Evolutionary conservation across 2,113 vertebrate species (phyloP), one percentile per base, ranked within the genome.

Genomic region (Oreochromis spilurus): DNA sequence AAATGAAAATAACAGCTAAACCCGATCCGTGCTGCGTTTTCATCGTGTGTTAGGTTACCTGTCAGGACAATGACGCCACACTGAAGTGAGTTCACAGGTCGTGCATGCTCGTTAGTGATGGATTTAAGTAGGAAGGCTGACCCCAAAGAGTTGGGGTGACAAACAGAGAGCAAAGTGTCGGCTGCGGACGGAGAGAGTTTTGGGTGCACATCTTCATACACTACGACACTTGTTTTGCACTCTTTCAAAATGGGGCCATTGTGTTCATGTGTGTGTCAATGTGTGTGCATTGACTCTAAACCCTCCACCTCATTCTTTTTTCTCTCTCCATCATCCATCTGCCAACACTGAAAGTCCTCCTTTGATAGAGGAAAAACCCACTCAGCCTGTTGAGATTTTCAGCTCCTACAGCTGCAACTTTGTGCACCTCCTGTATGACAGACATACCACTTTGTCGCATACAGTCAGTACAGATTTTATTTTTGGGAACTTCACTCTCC

Each of bases 161-260:
- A 75, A 55, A 45, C 21, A 79, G 9, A 65, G 38, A 75, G 31
- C 43, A 5, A 81, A 77, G 60, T 62, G 81, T 53, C 2, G 8
- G 29, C 36, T 31, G 36, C 34, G 87, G 17, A 67, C 43, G 57
- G 8, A 67, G 8, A 48, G 34, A 85, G 53, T 48, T 60, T 45
- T 62, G 60, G 53, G 21, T 9, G 43, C 72, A 81, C 81, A 78
- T 84, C 79, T 82, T 81, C 50, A 86, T 86, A 77, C 50, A 77
- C 86, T 70, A 8, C 17, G 8, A 86, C 75, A 79, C 84, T 88
- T 94, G 91, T 91, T 94, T 90, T 87, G 86, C 81, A 77, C 78
- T 84, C 75, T 84, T 87, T 84, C 65, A 91, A 89, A 94, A 94
- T 81, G 65, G 91, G 50, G 10, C 72, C 87, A 93, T 95, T 96